Evolutionary conservation across 2,888 invertebrate genomes (phyloP).

Genomic region (Eristalis arbustorum): DNA sequence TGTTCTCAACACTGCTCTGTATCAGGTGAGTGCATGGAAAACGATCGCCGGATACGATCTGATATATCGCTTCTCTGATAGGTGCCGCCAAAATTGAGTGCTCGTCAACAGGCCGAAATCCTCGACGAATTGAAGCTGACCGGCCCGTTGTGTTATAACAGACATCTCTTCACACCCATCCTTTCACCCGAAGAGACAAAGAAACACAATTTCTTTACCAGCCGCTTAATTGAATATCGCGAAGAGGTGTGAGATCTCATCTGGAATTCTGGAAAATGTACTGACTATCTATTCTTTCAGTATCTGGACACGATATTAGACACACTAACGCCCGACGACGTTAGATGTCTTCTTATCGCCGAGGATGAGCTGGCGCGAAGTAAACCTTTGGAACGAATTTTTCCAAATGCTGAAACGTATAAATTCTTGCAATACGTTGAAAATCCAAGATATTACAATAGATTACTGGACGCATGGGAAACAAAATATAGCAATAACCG

Average conservation of each 20-base stretch:
- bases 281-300: constrained; percentile 76
- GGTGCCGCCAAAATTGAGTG: constrained; percentile 79
- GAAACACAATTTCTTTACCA: constrained; percentile 80
- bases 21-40: constrained; percentile 84
- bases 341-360: constrained; percentile 90
- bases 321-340: constrained; percentile 93
- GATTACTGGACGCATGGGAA: constrained; percentile 96
- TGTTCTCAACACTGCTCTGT: constrained; percentile 95
- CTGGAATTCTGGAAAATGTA: neutral
- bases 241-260: constrained; percentile 74
- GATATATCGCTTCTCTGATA: constrained; percentile 35
- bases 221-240: constrained; percentile 77
- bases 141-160: constrained; percentile 84
- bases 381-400: constrained; percentile 88
- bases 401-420: constrained; percentile 88
- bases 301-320: constrained; percentile 91
- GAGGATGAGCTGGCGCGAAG: constrained; percentile 92
- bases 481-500: constrained; percentile 85
- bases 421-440: constrained; percentile 91
- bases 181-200: constrained; percentile 86
- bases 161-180: constrained; percentile 85
- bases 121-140: constrained; percentile 78
- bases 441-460: constrained; percentile 93
- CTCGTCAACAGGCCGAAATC: constrained; percentile 78
- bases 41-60: too few relatives aligned